Base-by-base conservation (phyloP, 2,113 vertebrate species). In the Andinoacara biseriatus region DNA sequence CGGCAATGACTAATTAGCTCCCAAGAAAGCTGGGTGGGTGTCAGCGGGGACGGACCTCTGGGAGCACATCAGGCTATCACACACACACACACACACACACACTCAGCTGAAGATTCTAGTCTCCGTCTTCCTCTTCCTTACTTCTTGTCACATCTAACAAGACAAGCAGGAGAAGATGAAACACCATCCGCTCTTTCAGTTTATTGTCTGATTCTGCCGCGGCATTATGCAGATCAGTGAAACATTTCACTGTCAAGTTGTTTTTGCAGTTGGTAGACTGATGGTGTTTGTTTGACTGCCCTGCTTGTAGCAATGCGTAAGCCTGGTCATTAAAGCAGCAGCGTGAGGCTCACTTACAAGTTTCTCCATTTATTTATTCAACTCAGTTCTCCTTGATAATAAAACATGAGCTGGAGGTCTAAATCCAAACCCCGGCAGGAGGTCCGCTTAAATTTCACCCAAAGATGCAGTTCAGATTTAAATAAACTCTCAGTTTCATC, bases 1-100 rank as follows among this genome's bases (percentile, higher is more conserved):
- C 76, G 8, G 79, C 26, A 13, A 58, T 22, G 40, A 80, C 72
- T 93, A 94, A 94, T 94, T 94, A 90, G 89, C 74, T 94, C 89
- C 88, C 62, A 43, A 33, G 85, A 82, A 92, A 91, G 76, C 82
- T 75, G 77, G 81, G 31, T 59, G 78, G 74, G 59, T 80, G 89
- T 91, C 88, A 59, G 78, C 13, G 0, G 90, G 85, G 90, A 87
- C 9, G 38, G 26, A 22, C 35, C 61, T 74, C 26, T 46, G 31
- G 49, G 5, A 52, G 65, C 43, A 13, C 2, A 0, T 69, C 43
- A 31, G 67, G 17, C 18, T 54, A 72, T 72, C 17, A 14, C 15
- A 52, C 72, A 59, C 60, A 40, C 46, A 63, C 56, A 75, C 61
- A 75, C 72, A 76, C 57, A 74, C 62, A 72, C 49, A 80, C 43